These are phyloP conservation scores for Pogoniulus pusillus DNA, from an alignment of 2,797 vertebrate genomes.

Conservation along the genomic window DNA sequence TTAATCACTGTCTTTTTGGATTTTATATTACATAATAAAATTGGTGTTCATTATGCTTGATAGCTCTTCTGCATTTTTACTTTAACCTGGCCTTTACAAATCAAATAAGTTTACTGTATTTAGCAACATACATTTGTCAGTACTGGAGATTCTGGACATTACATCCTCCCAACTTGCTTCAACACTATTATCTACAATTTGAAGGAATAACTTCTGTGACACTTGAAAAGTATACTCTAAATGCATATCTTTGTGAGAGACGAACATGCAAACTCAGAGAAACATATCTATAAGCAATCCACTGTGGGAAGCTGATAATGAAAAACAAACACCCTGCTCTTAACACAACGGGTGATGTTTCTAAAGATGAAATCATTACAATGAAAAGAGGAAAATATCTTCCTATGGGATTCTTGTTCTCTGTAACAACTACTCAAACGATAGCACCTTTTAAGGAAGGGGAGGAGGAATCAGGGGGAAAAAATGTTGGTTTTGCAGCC, in stretches of 20 bases:
- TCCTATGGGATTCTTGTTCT: background rate
- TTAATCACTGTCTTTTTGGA: background rate
- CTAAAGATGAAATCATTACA: slow-evolving; percentile 16
- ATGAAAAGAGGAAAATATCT: background rate
- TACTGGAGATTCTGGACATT: background rate
- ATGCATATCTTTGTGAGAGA: background rate
- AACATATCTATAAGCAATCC: background rate
- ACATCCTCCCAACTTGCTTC: background rate
- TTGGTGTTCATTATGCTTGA: background rate
- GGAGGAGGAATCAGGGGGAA: background rate
- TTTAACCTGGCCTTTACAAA: background rate
- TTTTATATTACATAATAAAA: background rate
- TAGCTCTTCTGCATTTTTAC: background rate
- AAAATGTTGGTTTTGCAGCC: background rate
- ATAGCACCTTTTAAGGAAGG: background rate
- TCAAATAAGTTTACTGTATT: background rate
- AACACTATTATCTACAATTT: background rate
- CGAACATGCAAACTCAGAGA: background rate
- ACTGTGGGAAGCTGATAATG: background rate
- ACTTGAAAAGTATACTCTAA: background rate
- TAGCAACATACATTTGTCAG: background rate
- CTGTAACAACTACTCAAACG: background rate
- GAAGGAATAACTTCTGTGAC: background rate
- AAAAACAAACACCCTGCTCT: slow-evolving; percentile 4
- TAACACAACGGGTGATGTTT: background rate